Evolutionary conservation across 2,888 invertebrate genomes (phyloP), one percentile per base, ranked within the genome.

Genomic region (Drosophila phalerata): DNA sequence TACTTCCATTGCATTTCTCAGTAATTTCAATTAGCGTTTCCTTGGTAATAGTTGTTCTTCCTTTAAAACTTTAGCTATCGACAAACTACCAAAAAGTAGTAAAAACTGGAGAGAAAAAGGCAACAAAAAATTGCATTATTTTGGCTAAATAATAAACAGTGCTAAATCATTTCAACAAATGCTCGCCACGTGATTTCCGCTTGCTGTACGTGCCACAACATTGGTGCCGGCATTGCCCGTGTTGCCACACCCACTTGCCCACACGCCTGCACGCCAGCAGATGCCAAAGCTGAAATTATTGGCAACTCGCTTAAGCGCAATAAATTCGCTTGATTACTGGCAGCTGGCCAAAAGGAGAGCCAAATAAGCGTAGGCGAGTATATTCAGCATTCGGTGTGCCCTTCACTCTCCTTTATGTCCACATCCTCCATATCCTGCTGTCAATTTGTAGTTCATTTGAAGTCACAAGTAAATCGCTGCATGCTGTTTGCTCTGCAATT

Each of bases 301-400:
- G 89, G 86, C 85, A 84, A 77, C 90, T 88, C 91, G 89, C 88
- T 91, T 90, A 84, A 90, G 81, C 79, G 88, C 90, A 90, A 91
- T 92, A 91, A 91, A 91, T 91, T 89, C 79, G 79, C 82, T 89
- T 89, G 86, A 91, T 91, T 69, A 69, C 73, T 81, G 85, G 88
- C 85, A 85, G 56, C 57, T 60, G 61, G 71, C 79, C 88, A 72
- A 61, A 62, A 47, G 43, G 34, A 13, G 43, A 43, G 22, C n/a
- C n/a, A n/a, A n/a, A n/a, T n/a, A n/a, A n/a, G n/a, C n/a, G n/a
- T n/a, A n/a, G n/a, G 19, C 37, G 9, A 57, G 40, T 25, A 32
- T 17, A 68, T 38, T 51, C 43, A 60, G 19, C 40, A 64, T 8
- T 42, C 11, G 11, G 15, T 45, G 28, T 37, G 47, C 0, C 8